phyloP scores from a whole-genome alignment of 2,113 vertebrate genomes.

The Trematomus loennbergii region DNA sequence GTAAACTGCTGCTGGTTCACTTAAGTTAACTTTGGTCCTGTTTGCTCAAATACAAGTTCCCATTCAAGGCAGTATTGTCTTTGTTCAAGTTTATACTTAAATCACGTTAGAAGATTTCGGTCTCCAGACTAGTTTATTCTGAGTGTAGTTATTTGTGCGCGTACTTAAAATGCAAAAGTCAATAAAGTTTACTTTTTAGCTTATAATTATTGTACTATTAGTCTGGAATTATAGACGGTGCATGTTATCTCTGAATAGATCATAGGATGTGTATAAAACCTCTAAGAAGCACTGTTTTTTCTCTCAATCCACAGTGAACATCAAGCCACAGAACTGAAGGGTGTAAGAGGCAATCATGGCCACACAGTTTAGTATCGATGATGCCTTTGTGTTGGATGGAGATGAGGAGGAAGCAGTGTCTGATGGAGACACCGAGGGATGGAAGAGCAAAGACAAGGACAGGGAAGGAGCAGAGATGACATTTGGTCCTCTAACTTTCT shows the following conservation, averaged over 20 bases:
- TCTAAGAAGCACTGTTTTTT: neutral
- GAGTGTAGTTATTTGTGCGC: neutral
- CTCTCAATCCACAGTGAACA: constrained; percentile 63
- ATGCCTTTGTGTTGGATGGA: constrained; percentile 84
- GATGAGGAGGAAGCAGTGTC: constrained; percentile 80
- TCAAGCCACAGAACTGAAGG: constrained; percentile 26
- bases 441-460: constrained; percentile 77
- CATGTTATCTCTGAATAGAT: too few relatives aligned
- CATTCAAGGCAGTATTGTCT: too few relatives aligned
- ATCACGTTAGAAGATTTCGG: neutral
- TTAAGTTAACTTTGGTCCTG: neutral
- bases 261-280: neutral
- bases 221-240: neutral
- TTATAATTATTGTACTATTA: neutral
- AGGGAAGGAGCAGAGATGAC: constrained; percentile 82
- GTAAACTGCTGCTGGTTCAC: neutral
- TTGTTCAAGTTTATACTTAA: neutral
- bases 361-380: constrained; percentile 84
- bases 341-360: constrained; percentile 78
- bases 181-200: neutral
- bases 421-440: constrained; percentile 72
- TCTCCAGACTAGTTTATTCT: neutral
- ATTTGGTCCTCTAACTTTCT: constrained; percentile 82
- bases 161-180: neutral
- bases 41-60: neutral